Base-by-base conservation (phyloP, 2,888 invertebrate genomes). In the Nesidiocoris tenuis region DNA sequence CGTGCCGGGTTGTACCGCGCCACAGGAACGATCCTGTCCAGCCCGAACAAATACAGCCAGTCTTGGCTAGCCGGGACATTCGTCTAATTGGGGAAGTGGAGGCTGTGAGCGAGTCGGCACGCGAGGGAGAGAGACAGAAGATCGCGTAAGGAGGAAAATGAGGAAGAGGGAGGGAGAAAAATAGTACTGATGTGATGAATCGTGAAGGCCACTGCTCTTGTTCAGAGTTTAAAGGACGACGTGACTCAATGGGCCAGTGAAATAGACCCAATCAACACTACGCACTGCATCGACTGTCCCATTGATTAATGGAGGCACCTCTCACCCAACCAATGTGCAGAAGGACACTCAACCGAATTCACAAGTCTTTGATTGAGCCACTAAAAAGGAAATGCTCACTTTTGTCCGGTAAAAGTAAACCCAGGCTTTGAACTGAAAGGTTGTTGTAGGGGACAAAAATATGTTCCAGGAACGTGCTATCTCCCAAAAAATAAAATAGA, bases 201-300 rank as follows among this genome's bases (percentile, higher is more conserved):
- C 22, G 59, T 70, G 70, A 70, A 70, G 70, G 70, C 70, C 70
- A 55, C 55, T 39, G 39, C 39, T 39, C 39, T 56, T 67, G 21
- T 70, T 70, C 70, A 9, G 57, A 70, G 57, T 39, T 3, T 7
- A 39, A 39, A 39, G 39, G 39, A 39, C 39, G 3, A 39, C 39
- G 39, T 39, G 12, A 39, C 39, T 39, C 39, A 39, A 39, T 12
- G 39, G 39, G 39, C 39, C 12, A 3, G 39, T 12, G 12, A 12
- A 39, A 12, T 39, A 12, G 39, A 12, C 39, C 39, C 5, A 39
- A 39, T 39, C n/a, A n/a, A n/a, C n/a, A n/a, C n/a, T n/a, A n/a
- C n/a, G n/a, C n/a, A n/a, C n/a, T n/a, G n/a, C n/a, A n/a, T n/a
- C n/a, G n/a, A n/a, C n/a, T n/a, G n/a, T n/a, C n/a, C n/a, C n/a